Percentiles rank a stretch among this genome's conserved stretches.
phyloP scores from a whole-genome alignment of 2,797 vertebrate genomes.

The Loris lydekkerianus region DNA sequence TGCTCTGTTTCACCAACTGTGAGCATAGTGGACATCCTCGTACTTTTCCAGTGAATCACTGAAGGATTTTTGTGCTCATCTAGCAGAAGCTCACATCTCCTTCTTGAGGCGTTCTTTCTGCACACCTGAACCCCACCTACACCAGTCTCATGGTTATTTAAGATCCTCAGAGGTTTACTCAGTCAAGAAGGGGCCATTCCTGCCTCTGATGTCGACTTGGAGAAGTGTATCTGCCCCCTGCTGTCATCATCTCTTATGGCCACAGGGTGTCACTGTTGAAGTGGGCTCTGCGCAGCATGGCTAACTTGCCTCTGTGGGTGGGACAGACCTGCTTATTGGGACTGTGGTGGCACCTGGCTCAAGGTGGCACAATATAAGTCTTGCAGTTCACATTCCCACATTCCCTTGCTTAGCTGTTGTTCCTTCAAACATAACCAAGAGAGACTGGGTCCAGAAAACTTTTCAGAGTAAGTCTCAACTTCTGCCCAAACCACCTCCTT shows the following conservation, averaged over 20 bases:
- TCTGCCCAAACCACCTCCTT: not conserved
- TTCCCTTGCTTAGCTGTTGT: too few relatives aligned
- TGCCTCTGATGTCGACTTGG: not conserved
- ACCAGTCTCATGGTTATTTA: not conserved
- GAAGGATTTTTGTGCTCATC: too few relatives aligned
- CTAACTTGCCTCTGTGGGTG: not conserved
- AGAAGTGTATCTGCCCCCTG: not conserved
- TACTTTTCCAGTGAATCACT: fast-evolving
- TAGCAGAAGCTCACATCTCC: not conserved
- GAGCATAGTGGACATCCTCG: fast-evolving
- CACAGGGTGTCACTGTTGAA: slow-evolving; percentile 20
- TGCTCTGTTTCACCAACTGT: not conserved
- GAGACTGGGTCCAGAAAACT: not conserved
- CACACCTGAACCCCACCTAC: not conserved
- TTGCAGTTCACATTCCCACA: not conserved
- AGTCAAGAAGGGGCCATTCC: not conserved
- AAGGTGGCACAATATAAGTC: not conserved
- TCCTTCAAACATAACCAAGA: not conserved
- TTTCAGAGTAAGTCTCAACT: not conserved
- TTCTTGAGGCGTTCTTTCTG: not conserved
- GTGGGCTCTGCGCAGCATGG: not conserved
- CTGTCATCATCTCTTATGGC: not conserved
- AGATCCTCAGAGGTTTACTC: not conserved
- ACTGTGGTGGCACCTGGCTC: fast-evolving
- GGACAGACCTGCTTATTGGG: not conserved